Base-by-base conservation (phyloP, 2,888 invertebrate genomes). In the Polydrusus tereticollis region DNA sequence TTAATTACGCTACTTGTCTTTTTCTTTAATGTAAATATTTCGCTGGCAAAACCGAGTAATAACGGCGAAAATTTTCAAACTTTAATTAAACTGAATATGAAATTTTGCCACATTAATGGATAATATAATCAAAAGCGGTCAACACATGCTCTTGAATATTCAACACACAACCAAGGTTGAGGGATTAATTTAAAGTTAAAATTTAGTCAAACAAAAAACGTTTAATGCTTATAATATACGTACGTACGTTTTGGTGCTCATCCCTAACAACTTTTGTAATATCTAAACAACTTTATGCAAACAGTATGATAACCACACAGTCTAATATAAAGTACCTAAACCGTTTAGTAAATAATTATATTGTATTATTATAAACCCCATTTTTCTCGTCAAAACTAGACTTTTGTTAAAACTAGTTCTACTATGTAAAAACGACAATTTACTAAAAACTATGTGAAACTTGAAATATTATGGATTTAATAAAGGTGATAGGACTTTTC, bases 91-190 rank as follows among this genome's bases (percentile, higher is more conserved):
- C 20, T 20, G 47, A 47, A 47, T 47, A 47, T 47, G 47, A 47
- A 47, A 47, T 47, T 47, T 47, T 47, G 47, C 58, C 58, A 58
- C 58, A 36, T 58, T 58, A 58, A 58, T 58, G 58, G 21, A 58
- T 58, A 58, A 58, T 58, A 58, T 58, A 58, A 58, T 58, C 58
- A 58, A 58, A 58, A 58, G 58, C 58, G 33, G 36, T 21, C 58
- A 58, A 36, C 58, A 58, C 36, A 38, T 58, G 58, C 58, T 58
- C 36, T 58, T 58, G 58, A 58, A 58, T 58, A 58, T 58, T 58
- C 58, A 58, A 20, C 58, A 59, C 38, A 59, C 59, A 23, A 23
- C 59, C 59, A 59, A 59, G 36, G 38, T 59, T 36, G 38, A 43
- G 36, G 59, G 41, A 41, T 59, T 59, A 59, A 59, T 59, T 41